Conservation (phyloP, 2,113 vertebrate genomes). For the Planiliza haematocheilus region DNA sequence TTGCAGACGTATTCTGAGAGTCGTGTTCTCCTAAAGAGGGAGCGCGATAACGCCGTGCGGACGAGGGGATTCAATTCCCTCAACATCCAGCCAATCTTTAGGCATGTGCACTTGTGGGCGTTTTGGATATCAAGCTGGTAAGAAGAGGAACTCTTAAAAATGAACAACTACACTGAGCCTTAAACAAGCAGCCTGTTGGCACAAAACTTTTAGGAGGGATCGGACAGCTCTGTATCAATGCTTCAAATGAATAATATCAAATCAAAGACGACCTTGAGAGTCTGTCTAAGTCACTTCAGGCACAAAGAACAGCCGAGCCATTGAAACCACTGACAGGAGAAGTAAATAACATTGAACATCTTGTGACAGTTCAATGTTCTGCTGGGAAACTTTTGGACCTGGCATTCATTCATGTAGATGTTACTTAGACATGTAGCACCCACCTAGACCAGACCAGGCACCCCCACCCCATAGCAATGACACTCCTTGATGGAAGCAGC, state of each 20-base stretch:
- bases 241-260: no score
- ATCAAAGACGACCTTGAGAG: no score
- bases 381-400: no score
- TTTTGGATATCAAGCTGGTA: conserved; percentile 34
- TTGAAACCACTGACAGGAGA: no score
- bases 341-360: no score
- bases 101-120: conserved; percentile 22
- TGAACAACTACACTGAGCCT: background rate
- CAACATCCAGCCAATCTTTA: conserved; percentile 15
- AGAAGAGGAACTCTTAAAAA: conserved; percentile 35
- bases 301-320: background rate
- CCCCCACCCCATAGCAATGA: no score
- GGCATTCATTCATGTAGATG: no score
- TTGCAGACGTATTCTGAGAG: conserved; percentile 34
- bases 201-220: background rate
- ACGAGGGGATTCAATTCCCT: conserved; percentile 15
- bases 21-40: conserved; percentile 23
- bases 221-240: background rate
- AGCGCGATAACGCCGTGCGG: conserved; percentile 22
- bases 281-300: background rate
- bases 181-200: background rate
- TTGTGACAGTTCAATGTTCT: no score
- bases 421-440: no score
- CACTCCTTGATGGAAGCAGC: no score
- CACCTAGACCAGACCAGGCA: no score